phyloP scores from a whole-genome alignment of 2,113 vertebrate species.

The Ciconia maguari region DNA sequence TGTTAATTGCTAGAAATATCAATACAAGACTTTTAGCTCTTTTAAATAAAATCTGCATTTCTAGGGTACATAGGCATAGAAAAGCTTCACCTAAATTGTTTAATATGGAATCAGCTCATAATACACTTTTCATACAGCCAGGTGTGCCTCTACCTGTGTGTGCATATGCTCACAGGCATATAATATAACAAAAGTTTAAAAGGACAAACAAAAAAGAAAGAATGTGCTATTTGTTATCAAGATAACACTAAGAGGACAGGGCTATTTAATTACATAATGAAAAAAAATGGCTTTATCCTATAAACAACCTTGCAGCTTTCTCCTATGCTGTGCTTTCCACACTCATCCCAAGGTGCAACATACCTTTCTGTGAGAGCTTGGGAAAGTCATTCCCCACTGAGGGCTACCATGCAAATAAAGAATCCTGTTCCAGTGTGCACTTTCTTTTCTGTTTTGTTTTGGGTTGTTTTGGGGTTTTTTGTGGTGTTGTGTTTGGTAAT shows the following conservation, averaged over 20 bases:
- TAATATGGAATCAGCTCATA: neutral
- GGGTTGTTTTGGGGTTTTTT: neutral
- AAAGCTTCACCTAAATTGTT: neutral
- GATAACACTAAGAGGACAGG: neutral
- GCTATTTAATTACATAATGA: neutral
- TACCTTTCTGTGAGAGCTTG: neutral
- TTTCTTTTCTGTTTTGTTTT: neutral
- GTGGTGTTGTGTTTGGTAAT: neutral
- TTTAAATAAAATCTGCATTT: neutral
- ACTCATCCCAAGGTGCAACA: neutral
- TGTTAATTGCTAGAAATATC: neutral
- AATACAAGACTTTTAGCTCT: neutral
- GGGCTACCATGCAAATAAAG: neutral
- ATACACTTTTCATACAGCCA: neutral
- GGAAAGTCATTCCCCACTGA: neutral
- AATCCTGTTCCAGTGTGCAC: neutral
- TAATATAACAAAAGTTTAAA: neutral
- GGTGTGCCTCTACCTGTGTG: neutral
- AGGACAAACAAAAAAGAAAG: fast-evolving
- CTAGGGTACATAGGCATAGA: neutral
- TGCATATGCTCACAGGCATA: neutral
- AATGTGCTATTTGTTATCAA: neutral
- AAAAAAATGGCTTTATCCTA: neutral
- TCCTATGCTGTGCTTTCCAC: neutral
- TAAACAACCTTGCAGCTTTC: neutral